Evolutionary conservation across 2,113 vertebrate species (phyloP).

Genomic region (Eidolon helvum): DNA sequence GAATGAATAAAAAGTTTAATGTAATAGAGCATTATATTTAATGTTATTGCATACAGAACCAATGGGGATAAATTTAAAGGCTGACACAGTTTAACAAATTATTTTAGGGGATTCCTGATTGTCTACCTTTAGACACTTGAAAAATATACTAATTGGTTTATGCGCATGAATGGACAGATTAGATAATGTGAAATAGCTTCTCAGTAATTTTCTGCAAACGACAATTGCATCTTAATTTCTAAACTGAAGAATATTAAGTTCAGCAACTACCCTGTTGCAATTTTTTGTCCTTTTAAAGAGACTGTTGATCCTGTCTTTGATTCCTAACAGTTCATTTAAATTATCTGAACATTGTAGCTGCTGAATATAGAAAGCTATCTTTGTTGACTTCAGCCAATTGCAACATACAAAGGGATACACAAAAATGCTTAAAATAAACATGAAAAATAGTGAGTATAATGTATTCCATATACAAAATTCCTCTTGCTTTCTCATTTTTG

Average conservation of each 20-base stretch:
- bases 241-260: background rate
- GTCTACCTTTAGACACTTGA: background rate
- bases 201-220: background rate
- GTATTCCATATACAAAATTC: background rate
- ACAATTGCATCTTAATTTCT: slow-evolving; percentile 6
- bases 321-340: background rate
- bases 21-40: background rate
- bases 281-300: background rate
- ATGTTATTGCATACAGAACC: background rate
- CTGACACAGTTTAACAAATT: background rate
- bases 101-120: background rate
- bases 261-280: background rate
- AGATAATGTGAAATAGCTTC: background rate
- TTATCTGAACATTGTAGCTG: background rate
- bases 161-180: background rate
- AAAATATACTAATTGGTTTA: background rate
- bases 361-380: background rate
- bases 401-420: background rate
- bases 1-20: background rate
- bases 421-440: slow-evolving; percentile 17
- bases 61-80: background rate
- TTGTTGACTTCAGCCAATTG: background rate
- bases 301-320: background rate
- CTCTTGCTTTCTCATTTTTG: background rate
- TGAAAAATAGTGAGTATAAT: background rate